Base-by-base conservation (phyloP, 2,113 vertebrate genomes). In the Hirundichthys speculiger region DNA sequence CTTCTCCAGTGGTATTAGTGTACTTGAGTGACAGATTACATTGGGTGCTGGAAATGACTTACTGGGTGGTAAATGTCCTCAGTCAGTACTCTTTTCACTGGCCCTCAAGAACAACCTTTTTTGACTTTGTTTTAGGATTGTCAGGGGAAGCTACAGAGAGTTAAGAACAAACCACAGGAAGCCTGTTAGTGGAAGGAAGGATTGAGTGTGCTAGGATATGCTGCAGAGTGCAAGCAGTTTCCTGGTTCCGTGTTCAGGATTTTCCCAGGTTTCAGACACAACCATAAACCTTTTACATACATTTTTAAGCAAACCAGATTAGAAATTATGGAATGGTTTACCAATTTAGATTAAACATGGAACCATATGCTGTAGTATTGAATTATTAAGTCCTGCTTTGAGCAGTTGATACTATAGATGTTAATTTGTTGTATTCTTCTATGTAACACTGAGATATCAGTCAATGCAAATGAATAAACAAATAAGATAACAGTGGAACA, bases 111-210 rank as follows among this genome's bases (percentile, higher is more conserved):
- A 13, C n/a, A 19, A 34, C 19, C 40, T 60, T 67, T 56, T 52
- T 73, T 73, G 8, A 65, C 12, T 12, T 42, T 40, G 18, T 69
- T 60, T 47, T 24, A 46, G 21, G 22, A 60, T 20, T 30, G 47
- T 52, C 16, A 13, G n/a, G 48, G 71, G 66, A 75, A 60, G 69
- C 49, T 51, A 9, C 11, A 14, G 19, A 71, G 39, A 34, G 12
- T 25, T 53, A 2, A 7, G 1, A 20, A 39, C 3, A 42, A 69
- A 66, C 47, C 25, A 40, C 79, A 82, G 81, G 75, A 86, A 82
- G 30, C 9, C 0, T 10, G 57, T 65, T 63, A 20, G 61, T 68
- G 43, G 3, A 34, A 72, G 64, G 48, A 78, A 58, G 62, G 45
- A 80, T 55, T 56, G n/a, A 39, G 69, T 41, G 45, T 30, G 65